phyloP scores from a whole-genome alignment of 2,113 vertebrate genomes.

The Lethenteron reissneri region DNA sequence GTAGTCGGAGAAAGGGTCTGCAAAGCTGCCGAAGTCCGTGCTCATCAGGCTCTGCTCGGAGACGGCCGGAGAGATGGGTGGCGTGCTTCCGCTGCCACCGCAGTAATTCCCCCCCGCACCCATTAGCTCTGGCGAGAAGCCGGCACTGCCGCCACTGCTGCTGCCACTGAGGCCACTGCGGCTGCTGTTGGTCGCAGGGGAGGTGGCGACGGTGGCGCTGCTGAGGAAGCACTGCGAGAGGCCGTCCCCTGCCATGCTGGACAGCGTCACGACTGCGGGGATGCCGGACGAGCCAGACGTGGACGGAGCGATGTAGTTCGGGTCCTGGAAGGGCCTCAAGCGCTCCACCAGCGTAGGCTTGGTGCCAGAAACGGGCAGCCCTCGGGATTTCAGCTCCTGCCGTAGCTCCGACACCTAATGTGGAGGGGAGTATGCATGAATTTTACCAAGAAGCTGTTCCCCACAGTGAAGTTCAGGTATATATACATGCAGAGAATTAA shows the following conservation, averaged over 20 bases:
- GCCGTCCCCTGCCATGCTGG: too few relatives aligned
- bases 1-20: conserved; percentile 67
- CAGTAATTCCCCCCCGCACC: too few relatives aligned
- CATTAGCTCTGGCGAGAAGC: too few relatives aligned
- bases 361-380: conserved; percentile 76
- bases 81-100: conserved; percentile 15
- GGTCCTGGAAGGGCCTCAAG: conserved; percentile 67
- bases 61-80: conserved; percentile 72
- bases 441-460: too few relatives aligned
- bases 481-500: too few relatives aligned
- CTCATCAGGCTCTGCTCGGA: conserved; percentile 66
- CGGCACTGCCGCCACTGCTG: conserved; percentile 14
- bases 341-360: conserved; percentile 78
- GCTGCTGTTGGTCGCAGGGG: conserved; percentile 17
- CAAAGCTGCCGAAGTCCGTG: conserved; percentile 47
- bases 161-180: conserved; percentile 33
- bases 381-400: conserved; percentile 76
- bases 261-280: too few relatives aligned
- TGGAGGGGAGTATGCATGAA: too few relatives aligned
- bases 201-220: conserved; percentile 24
- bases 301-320: conserved; percentile 12
- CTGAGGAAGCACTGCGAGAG: neutral
- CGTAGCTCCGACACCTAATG: conserved; percentile 70
- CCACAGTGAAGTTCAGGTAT: too few relatives aligned
- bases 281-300: too few relatives aligned